phyloP scores from a whole-genome alignment of 2,797 vertebrate genomes.

The Phaenicophaeus curvirostris region DNA sequence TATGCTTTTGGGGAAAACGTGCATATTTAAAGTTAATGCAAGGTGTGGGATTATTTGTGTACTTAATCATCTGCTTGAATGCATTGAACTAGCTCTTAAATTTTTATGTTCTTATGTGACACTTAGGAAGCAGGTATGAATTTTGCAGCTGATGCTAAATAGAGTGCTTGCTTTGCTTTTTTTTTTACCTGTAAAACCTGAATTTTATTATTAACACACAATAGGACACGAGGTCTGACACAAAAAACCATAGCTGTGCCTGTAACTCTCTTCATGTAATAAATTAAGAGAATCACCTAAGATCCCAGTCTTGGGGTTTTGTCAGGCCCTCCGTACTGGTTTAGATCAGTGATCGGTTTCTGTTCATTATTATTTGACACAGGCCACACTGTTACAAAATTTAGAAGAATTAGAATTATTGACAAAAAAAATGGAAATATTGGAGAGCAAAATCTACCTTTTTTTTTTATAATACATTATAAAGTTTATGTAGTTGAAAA shows the following conservation, averaged over 20 bases:
- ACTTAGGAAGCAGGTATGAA: neutral
- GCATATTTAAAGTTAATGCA: neutral
- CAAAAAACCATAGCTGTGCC: no score
- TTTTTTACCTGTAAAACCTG: neutral
- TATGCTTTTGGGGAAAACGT: neutral
- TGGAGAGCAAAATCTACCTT: no score
- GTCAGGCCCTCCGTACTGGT: no score
- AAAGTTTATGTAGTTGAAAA: neutral
- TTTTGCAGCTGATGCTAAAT: neutral
- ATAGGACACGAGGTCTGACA: neutral
- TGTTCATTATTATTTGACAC: no score
- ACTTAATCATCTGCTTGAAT: neutral
- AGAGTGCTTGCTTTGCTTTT: neutral
- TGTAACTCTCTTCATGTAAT: no score
- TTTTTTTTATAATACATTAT: neutral
- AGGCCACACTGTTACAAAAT: no score
- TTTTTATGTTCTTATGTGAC: neutral
- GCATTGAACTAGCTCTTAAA: neutral
- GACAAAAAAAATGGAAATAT: no score
- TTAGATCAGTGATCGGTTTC: no score
- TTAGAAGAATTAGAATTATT: no score
- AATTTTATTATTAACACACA: neutral
- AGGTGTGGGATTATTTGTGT: neutral
- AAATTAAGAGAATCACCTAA: no score
- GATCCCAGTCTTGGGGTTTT: no score